Base-by-base conservation (phyloP, 2,888 invertebrate genomes). In the Lasioglossum oenotherae region DNA sequence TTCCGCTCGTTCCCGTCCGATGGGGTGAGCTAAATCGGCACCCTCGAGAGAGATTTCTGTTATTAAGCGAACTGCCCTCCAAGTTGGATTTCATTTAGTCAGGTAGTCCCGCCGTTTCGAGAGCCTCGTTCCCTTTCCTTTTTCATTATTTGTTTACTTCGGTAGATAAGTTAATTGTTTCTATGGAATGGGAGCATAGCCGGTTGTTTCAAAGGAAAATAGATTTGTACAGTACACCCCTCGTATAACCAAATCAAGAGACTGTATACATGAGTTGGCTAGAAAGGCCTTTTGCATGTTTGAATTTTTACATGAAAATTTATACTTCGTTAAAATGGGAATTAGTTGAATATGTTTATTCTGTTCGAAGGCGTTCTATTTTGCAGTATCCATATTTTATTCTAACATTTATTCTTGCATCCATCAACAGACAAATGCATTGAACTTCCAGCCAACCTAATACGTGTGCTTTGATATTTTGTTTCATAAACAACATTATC, bases 1-100 rank as follows among this genome's bases (percentile, higher is more conserved):
- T 80, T 84, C 82, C 73, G 78, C 77, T 74, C 53, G 53, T 69
- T 53, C 23, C 60, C 6, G 16, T 64, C 31, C 35, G 67, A 81
- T 76, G 78, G 82, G 86, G 78, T 78, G 78, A 83, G 80, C 76
- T 74, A 85, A 89, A 89, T 89, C 90, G 89, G 82, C 89, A 80
- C 87, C 87, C 87, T 87, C 80, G 80, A 84, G 84, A 81, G 80
- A 84, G 84, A 81, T 87, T 84, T 85, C 84, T 79, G 80, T 87
- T 88, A 84, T 88, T 86, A 88, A 88, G 87, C 87, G 73, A 73
- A 87, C 84, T 84, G 82, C 75, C 85, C 82, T 78, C 73, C 60
- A 80, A 80, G 27, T 87, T 87, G 84, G 78, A 74, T 88, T 88
- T 88, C 87, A 87, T 88, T 87, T 86, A 87, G 86, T 87, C 87